Base-by-base conservation (phyloP, 2,888 invertebrate genomes). In the Drosophila longiperda region DNA sequence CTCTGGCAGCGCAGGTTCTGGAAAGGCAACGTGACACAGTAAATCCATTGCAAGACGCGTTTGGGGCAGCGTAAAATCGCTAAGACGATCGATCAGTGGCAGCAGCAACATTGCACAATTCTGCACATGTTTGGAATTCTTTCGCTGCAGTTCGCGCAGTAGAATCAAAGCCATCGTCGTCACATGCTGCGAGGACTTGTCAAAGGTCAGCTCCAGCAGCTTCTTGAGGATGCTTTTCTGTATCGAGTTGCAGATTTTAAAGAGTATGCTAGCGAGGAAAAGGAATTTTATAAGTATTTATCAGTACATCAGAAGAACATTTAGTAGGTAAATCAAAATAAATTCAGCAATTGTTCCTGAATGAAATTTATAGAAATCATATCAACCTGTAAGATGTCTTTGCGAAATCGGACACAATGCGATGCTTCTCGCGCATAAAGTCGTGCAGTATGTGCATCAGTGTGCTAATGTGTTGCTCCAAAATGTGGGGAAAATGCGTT, bases 11-110 rank as follows among this genome's bases (percentile, higher is more conserved):
- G 89, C 93, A 53, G 92, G 92, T 79, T 89, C 91, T n/a, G 93
- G 94, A 93, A 92, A 98, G 33, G 96, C 96, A 49, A 97, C 94
- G 23, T 94, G 94, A 90, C 97, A 97, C 5, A 98, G 92, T 78
- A 98, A 94, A 90, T 97, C 96, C 94, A 97, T 97, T 15, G 97
- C 94, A 58, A 95, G 95, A 61, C 96, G 95, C 26, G 96, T 95
- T 93, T 97, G 97, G 68, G 94, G 94, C 45, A 97, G 92, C 32
- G 95, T 94, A 92, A 97, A 95, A 67, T 95, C 95, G 90, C 96
- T 96, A 62, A 97, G 93, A 92, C 96, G 96, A 90, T 98, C 97
- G 20, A 98, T 92, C 40, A 97, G 91, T 49, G 95, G 94, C 84
- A 93, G 74, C 32, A 93, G 70, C 34, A 92, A 80, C 73, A 91